phyloP scores from a whole-genome alignment of 2,113 vertebrate genomes.

The Odontophorus gujanensis region DNA sequence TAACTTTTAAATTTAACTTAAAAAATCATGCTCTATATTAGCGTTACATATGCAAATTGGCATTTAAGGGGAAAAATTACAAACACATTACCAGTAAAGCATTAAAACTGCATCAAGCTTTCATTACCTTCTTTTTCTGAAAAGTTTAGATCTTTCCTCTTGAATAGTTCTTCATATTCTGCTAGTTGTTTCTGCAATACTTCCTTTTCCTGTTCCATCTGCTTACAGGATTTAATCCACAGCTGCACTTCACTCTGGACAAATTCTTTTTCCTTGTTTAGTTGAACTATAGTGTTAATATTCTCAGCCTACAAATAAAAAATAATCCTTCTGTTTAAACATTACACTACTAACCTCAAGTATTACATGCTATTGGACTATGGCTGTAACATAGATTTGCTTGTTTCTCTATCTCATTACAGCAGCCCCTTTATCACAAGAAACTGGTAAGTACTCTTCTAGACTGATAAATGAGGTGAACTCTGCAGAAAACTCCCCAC shows the following conservation, averaged over 20 bases:
- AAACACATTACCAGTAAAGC: neutral
- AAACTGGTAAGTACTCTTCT: neutral
- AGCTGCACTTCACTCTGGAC: slow-evolving; percentile 79
- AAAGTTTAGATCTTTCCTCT: slow-evolving; percentile 56
- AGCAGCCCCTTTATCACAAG: neutral
- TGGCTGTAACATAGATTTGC: neutral
- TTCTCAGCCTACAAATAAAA: slow-evolving; percentile 75
- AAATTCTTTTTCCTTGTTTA: slow-evolving; percentile 82
- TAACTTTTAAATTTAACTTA: neutral
- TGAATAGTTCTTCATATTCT: slow-evolving; percentile 49
- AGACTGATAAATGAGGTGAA: too few species aligned
- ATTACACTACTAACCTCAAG: neutral
- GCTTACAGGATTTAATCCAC: slow-evolving; percentile 87
- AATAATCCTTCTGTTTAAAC: neutral
- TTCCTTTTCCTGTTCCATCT: slow-evolving; percentile 87
- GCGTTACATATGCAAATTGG: neutral
- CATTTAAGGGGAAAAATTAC: neutral
- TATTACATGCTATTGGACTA: neutral
- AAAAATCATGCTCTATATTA: neutral
- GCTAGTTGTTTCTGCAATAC: slow-evolving; percentile 71
- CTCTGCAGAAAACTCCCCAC: neutral
- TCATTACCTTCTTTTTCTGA: slow-evolving; percentile 5
- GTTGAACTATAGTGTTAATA: slow-evolving; percentile 55
- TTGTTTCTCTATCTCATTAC: neutral
- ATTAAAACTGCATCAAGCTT: neutral